These are phyloP conservation scores for Trisateles emortualis DNA, from an alignment of 2,888 invertebrate genomes.

Conservation along the genomic window DNA sequence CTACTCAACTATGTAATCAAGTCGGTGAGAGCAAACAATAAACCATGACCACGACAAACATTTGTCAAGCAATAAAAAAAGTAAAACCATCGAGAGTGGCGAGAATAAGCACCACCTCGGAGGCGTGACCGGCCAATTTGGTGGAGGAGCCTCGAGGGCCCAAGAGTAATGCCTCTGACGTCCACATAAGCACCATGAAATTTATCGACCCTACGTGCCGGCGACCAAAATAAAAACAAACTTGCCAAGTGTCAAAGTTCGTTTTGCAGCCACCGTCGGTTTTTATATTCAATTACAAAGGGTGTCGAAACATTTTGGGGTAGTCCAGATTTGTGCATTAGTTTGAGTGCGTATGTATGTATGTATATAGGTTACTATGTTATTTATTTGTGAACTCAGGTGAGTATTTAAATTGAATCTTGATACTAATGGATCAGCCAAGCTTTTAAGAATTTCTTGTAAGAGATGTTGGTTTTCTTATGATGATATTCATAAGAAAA, in stretches of 20 bases:
- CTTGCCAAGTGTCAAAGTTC: conserved; percentile 70
- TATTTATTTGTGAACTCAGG: too few relatives aligned
- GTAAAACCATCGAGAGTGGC: conserved; percentile 47
- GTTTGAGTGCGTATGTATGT: conserved; percentile 20
- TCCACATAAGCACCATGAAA: conserved; percentile 75
- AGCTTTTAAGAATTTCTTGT: too few relatives aligned
- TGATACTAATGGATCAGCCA: too few relatives aligned
- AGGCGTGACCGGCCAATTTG: conserved; percentile 72
- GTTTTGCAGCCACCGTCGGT: conserved; percentile 43
- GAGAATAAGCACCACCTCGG: conserved; percentile 50
- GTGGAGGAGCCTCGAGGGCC: conserved; percentile 62
- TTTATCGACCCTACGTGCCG: conserved; percentile 78
- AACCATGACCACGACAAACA: conserved; percentile 42
- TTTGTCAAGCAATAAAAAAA: conserved; percentile 54
- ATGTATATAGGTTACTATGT: neutral
- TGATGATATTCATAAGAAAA: too few relatives aligned
- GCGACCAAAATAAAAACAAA: conserved; percentile 73
- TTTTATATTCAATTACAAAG: conserved; percentile 52
- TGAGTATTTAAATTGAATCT: too few relatives aligned
- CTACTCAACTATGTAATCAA: conserved; percentile 21
- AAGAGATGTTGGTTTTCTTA: too few relatives aligned
- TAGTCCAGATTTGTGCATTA: conserved; percentile 30
- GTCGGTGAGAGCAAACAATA: conserved; percentile 29
- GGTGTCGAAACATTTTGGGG: conserved; percentile 33
- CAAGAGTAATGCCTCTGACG: conserved; percentile 72